These are phyloP conservation scores for Drosophila kambysellisi DNA, from an alignment of 2,888 invertebrate species.

Conservation along the genomic window DNA sequence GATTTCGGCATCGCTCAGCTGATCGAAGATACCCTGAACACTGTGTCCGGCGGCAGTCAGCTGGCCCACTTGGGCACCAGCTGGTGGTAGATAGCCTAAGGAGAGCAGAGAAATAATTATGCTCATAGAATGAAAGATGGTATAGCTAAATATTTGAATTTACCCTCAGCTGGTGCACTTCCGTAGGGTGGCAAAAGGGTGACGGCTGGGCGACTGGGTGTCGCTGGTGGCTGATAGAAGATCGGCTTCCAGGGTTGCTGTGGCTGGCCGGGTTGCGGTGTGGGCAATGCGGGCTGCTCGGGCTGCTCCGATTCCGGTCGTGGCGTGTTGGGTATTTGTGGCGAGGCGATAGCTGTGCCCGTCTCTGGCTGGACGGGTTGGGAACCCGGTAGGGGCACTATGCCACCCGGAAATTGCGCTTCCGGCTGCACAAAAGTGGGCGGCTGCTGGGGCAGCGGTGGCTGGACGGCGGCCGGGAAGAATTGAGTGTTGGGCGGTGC, in stretches of 20 bases:
- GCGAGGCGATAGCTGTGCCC: slow-evolving; percentile 81
- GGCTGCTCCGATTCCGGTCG: slow-evolving; percentile 61
- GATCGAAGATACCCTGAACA: slow-evolving; percentile 72
- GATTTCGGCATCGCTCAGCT: slow-evolving; percentile 78
- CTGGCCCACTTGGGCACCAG: slow-evolving; percentile 46
- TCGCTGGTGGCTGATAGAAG: slow-evolving; percentile 66
- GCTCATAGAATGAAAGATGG: background rate
- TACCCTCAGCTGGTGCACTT: slow-evolving; percentile 75
- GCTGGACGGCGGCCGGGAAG: slow-evolving; percentile 75
- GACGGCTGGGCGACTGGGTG: slow-evolving; percentile 74
- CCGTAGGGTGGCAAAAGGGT: slow-evolving; percentile 82
- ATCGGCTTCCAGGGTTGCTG: slow-evolving; percentile 79
- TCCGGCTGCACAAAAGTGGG: slow-evolving; percentile 75
- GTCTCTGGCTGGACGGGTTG: slow-evolving; percentile 64
- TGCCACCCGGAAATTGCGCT: slow-evolving; percentile 73
- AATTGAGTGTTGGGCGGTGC: slow-evolving; percentile 55
- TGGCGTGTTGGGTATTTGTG: slow-evolving; percentile 76
- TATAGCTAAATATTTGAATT: slow-evolving; percentile 5
- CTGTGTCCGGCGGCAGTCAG: slow-evolving; percentile 39
- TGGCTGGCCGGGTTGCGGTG: slow-evolving; percentile 41
- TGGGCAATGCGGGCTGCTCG: slow-evolving; percentile 35
- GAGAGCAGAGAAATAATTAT: background rate
- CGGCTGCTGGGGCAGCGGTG: slow-evolving; percentile 76
- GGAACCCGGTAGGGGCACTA: slow-evolving; percentile 71
- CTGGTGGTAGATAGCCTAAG: slow-evolving; percentile 80